Conservation (phyloP, 92 coral and sea anemone species). For the Muricea muricata region DNA sequence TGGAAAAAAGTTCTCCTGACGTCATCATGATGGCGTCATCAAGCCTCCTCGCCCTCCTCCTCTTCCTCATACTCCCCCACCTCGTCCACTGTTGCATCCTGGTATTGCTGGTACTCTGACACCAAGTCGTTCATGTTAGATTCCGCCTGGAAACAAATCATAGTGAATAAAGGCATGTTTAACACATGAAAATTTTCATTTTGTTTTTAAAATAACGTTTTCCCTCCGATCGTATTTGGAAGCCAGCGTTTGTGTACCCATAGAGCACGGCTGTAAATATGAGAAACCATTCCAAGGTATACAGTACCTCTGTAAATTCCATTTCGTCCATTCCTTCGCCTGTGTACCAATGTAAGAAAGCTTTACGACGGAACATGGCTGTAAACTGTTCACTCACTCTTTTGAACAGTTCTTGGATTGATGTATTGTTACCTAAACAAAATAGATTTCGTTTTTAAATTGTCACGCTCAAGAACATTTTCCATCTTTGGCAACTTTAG, state of each 20-base stretch:
- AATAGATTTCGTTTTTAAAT: too few relatives aligned
- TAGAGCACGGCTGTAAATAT: too few relatives aligned
- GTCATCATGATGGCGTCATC: not conserved
- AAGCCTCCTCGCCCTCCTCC: slow-evolving; percentile 50
- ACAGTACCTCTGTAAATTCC: slow-evolving; percentile 96
- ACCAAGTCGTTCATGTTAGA: slow-evolving; percentile 79
- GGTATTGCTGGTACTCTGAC: slow-evolving; percentile 92
- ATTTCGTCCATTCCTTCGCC: slow-evolving; percentile 98
- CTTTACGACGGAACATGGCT: slow-evolving; percentile 92
- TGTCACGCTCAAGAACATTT: too few relatives aligned
- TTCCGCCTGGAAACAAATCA: slow-evolving; percentile 76
- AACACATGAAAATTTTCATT: too few relatives aligned
- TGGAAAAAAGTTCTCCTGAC: too few relatives aligned
- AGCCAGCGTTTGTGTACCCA: too few relatives aligned
- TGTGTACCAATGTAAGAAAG: slow-evolving; percentile 96
- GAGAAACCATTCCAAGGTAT: too few relatives aligned
- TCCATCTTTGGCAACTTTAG: too few relatives aligned
- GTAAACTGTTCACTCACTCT: slow-evolving; percentile 93
- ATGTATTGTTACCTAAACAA: slow-evolving; percentile 68
- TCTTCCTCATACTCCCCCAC: slow-evolving; percentile 73
- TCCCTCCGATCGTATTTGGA: too few relatives aligned
- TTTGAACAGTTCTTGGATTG: slow-evolving; percentile 88
- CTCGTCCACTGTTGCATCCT: slow-evolving; percentile 84
- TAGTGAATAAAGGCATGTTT: not conserved
- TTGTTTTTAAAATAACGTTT: too few relatives aligned